A percentile compares a stretch with the other conserved stretches of the same genome.
Conservation (phyloP, 2,888 invertebrate species). For the Micoletzkya japonica region DNA sequence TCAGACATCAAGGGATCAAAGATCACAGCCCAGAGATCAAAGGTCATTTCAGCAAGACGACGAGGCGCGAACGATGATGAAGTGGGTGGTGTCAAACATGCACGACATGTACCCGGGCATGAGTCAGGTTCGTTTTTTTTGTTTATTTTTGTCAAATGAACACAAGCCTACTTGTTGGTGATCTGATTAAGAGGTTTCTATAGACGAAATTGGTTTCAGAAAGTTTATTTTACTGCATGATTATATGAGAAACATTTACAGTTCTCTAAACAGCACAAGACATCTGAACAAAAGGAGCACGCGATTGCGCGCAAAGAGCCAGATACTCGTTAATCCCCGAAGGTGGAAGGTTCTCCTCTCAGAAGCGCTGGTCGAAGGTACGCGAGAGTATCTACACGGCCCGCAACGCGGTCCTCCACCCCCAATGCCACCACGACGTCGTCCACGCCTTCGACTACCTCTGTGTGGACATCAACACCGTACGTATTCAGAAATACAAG, state of each 20-base stretch:
- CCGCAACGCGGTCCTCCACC: slow-evolving; percentile 39
- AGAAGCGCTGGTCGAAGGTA: neutral
- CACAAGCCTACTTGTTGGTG: too few relatives aligned
- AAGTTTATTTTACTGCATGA: too few relatives aligned
- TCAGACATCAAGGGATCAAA: too few relatives aligned
- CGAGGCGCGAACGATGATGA: neutral
- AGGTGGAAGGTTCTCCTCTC: too few relatives aligned
- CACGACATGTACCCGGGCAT: too few relatives aligned
- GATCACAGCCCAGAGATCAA: neutral
- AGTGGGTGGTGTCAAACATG: slow-evolving; percentile 14
- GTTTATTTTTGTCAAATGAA: neutral
- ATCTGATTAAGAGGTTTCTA: too few relatives aligned
- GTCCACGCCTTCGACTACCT: slow-evolving; percentile 57
- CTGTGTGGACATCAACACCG: slow-evolving; percentile 65
- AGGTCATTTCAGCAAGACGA: neutral
- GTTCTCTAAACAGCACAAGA: too few relatives aligned
- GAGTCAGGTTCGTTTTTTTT: neutral
- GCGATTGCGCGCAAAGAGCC: neutral
- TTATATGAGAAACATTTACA: too few relatives aligned
- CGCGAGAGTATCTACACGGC: neutral
- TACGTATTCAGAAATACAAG: slow-evolving; percentile 32
- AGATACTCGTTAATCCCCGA: neutral
- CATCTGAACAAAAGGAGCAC: too few relatives aligned
- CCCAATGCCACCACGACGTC: slow-evolving; percentile 64
- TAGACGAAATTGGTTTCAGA: too few relatives aligned